Conservation (phyloP, 2,797 vertebrate species). For the Dendrocincla tyrannina region DNA sequence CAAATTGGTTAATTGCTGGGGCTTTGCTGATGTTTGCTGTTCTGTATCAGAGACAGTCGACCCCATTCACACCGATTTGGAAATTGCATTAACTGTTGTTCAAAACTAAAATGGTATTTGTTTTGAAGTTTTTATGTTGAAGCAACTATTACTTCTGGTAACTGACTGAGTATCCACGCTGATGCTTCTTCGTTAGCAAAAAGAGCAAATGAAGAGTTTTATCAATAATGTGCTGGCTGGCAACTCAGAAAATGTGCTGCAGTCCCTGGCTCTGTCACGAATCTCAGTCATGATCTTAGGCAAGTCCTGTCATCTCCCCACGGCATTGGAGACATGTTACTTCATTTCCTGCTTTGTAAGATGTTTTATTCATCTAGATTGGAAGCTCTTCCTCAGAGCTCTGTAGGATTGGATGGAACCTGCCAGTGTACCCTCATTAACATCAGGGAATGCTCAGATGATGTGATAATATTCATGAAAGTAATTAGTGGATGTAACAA, state of each 20-base stretch:
- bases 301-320: neutral
- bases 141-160: neutral
- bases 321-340: neutral
- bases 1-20: conserved; percentile 21
- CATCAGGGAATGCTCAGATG: neutral
- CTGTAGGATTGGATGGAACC: neutral
- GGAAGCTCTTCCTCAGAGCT: neutral
- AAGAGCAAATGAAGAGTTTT: neutral
- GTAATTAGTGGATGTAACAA: neutral
- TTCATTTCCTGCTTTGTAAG: conserved; percentile 24
- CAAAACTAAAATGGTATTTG: neutral
- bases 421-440: neutral
- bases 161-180: neutral
- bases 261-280: neutral
- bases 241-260: neutral
- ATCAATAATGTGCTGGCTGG: neutral
- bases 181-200: neutral
- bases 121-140: neutral
- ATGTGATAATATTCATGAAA: neutral
- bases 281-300: neutral
- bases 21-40: conserved; percentile 50
- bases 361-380: neutral
- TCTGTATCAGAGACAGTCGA: neutral
- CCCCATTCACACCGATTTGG: neutral
- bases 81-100: neutral